Evolutionary conservation across 2,113 vertebrate genomes (phyloP).

Genomic region (Pipa parva): DNA sequence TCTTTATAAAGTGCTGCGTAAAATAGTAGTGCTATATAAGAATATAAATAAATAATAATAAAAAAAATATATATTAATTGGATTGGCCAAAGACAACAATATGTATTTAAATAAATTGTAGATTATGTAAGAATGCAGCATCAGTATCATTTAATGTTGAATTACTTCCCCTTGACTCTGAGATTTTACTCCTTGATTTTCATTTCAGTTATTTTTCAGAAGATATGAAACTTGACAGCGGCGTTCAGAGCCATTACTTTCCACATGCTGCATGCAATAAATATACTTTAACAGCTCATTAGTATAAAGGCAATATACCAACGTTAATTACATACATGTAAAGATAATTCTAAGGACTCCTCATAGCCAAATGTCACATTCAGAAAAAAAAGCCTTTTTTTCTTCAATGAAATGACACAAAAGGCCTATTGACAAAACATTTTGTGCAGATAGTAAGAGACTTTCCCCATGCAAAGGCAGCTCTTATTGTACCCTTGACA

Average conservation of each 20-base stretch:
- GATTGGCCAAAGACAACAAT: too few relatives aligned
- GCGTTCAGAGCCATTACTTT: background rate
- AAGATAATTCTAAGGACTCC: background rate
- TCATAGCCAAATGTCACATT: background rate
- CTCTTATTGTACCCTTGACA: conserved; percentile 55
- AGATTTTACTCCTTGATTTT: too few relatives aligned
- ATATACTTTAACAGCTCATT: conserved; percentile 2
- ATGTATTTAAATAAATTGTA: too few relatives aligned
- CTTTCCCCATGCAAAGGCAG: conserved; percentile 44
- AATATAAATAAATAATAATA: too few relatives aligned
- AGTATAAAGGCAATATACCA: background rate
- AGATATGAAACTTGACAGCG: background rate
- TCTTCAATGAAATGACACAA: background rate
- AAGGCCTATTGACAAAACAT: conserved; percentile 12
- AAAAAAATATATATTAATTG: too few relatives aligned
- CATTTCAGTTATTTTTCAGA: background rate
- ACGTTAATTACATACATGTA: conserved; percentile 1
- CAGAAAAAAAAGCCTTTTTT: background rate
- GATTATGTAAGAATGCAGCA: too few relatives aligned
- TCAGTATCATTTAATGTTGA: too few relatives aligned
- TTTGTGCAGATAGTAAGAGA: conserved; percentile 37
- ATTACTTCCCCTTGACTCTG: too few relatives aligned
- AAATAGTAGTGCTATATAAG: too few relatives aligned
- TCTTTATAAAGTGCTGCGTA: too few relatives aligned
- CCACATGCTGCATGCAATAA: background rate